A percentile compares a stretch with the other conserved stretches of the same genome.
phyloP scores from a whole-genome alignment of 2,797 vertebrate genomes.

The Carcharodon carcharias region DNA sequence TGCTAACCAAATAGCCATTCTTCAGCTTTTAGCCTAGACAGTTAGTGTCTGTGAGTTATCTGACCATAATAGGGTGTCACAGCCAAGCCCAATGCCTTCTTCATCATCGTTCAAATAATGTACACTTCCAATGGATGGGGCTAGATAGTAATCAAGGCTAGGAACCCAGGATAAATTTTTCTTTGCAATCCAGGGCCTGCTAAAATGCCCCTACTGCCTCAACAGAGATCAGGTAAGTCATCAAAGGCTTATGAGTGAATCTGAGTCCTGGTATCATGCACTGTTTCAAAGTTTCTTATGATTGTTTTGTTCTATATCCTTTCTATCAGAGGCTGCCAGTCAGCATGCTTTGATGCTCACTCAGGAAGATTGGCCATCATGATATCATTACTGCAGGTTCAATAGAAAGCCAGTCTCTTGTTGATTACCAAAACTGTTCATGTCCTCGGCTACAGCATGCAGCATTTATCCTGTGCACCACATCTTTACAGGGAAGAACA shows the following conservation, averaged over 20 bases:
- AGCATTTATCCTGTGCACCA: not conserved
- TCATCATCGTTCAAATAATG: not conserved
- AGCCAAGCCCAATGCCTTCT: not conserved
- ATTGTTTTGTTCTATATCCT: not conserved
- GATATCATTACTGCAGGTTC: constrained; percentile 17
- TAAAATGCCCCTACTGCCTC: not conserved
- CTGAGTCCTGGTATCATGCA: not conserved
- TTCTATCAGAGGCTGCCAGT: not conserved
- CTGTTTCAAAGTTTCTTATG: not conserved
- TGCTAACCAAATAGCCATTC: not conserved
- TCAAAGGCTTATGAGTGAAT: not conserved
- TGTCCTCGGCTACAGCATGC: not conserved
- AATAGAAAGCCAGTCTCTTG: not conserved
- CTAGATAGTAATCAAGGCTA: not conserved
- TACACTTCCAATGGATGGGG: not conserved
- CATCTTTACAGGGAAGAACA: not conserved
- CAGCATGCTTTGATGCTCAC: not conserved
- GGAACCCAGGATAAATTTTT: not conserved
- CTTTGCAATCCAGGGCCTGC: not conserved
- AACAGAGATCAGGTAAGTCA: not conserved
- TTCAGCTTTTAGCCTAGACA: not conserved
- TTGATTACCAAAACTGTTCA: not conserved
- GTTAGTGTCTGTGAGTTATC: not conserved
- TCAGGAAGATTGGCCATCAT: not conserved
- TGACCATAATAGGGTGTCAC: not conserved